phyloP scores from a whole-genome alignment of 2,113 vertebrate species.

The Oryzias woworae region DNA sequence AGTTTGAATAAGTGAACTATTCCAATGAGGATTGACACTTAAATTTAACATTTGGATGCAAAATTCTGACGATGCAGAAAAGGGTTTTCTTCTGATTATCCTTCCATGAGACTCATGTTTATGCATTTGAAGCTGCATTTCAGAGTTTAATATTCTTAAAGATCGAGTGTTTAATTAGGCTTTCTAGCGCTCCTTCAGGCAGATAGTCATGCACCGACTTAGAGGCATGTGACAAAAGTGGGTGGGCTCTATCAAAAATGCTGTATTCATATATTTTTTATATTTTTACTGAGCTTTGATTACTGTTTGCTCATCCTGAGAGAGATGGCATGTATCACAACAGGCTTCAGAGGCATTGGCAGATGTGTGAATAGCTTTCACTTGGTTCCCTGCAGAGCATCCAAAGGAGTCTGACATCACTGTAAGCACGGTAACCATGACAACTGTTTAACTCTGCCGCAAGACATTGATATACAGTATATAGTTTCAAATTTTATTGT shows the following conservation, averaged over 20 bases:
- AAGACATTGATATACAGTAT: slow-evolving; percentile 23
- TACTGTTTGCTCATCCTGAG: slow-evolving; percentile 33
- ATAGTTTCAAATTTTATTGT: background rate
- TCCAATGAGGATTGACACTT: too few relatives aligned
- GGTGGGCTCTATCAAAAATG: too few relatives aligned
- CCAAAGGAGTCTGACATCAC: slow-evolving; percentile 36
- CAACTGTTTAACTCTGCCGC: slow-evolving; percentile 60
- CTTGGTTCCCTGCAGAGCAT: slow-evolving; percentile 39
- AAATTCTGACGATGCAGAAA: background rate
- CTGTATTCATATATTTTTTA: background rate
- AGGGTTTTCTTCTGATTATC: background rate
- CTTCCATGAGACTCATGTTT: background rate
- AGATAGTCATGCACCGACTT: too few relatives aligned
- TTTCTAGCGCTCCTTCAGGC: background rate
- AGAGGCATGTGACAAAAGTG: too few relatives aligned
- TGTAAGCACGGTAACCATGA: slow-evolving; percentile 65
- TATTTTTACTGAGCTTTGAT: slow-evolving; percentile 4
- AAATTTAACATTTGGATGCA: background rate
- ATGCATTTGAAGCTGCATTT: background rate
- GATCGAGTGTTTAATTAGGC: background rate
- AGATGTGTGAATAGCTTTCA: slow-evolving; percentile 41
- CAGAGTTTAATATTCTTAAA: background rate
- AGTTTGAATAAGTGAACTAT: too few relatives aligned
- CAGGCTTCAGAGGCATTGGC: slow-evolving; percentile 24
- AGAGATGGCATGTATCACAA: slow-evolving; percentile 37